Percentiles rank a stretch among this genome's conserved stretches.
Conservation (phyloP, 2,797 vertebrate species). For the Orestias chungarensis region DNA sequence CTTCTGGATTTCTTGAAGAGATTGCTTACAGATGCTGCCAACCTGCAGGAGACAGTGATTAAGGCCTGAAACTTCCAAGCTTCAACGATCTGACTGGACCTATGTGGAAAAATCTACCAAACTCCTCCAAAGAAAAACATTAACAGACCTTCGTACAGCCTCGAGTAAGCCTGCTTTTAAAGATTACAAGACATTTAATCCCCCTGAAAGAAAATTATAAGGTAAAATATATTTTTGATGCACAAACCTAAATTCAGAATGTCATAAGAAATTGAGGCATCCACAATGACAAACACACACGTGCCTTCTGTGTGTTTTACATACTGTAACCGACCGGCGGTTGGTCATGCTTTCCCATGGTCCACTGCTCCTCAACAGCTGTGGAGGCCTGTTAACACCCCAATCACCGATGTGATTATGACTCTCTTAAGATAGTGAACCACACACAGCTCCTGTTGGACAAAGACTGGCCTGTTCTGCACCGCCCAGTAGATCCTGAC, state of each 20-base stretch:
- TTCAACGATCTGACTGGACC: no score
- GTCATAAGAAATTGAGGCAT: constrained; percentile 34
- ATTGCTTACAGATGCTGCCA: no score
- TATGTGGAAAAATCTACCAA: not conserved
- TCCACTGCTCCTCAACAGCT: constrained; percentile 71
- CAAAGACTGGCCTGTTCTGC: constrained; percentile 71
- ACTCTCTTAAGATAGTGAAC: constrained; percentile 75
- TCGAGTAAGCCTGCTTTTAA: not conserved
- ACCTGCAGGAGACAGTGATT: no score
- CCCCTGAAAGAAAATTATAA: not conserved
- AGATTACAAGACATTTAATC: not conserved
- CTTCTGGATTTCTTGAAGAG: no score
- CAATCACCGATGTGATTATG: constrained; percentile 68
- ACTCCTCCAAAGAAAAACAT: not conserved
- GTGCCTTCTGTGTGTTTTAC: constrained; percentile 44
- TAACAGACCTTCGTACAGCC: no score
- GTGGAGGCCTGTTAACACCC: constrained; percentile 68
- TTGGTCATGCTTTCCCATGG: constrained; percentile 65
- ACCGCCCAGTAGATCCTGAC: constrained; percentile 63
- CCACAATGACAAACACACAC: constrained; percentile 37
- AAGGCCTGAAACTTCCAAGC: no score
- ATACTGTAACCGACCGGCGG: constrained; percentile 36
- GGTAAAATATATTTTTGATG: not conserved
- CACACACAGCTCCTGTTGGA: constrained; percentile 70
- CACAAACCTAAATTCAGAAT: not conserved